Evolutionary conservation across 1,140 invertebrate genomes (phyloP), one percentile per base, ranked within the genome.

Genomic region (Drosophila paulistorum): DNA sequence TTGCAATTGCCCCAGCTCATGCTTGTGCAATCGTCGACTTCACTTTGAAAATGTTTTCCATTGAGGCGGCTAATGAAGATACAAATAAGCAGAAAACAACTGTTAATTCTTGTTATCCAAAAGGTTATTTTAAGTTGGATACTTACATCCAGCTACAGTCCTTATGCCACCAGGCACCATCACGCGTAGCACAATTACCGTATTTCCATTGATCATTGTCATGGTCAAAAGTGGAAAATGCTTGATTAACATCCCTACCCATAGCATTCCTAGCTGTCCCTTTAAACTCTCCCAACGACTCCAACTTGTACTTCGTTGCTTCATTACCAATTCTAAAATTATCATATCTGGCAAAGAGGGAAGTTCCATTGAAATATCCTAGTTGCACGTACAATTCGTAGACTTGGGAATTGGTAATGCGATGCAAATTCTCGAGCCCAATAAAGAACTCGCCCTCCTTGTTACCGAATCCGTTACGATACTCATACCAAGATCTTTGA

Each of bases 391-490:
- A 67, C 1, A 80, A 14, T 14, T 80, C 78, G 6, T 59, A 55
- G 1, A 54, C 51, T 20, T 64, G 59, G 9, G 4, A 64, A 1
- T 23, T 1, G 1, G 74, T 77, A 9, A 80, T 14, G 35, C 23
- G 91, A 77, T 94, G 91, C 1, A 94, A 80, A 64, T 94, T 94
- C 37, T 94, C 94, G 42, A 94, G 79, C 17, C 94, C 94, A 0
- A 95, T 84, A 93, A 94, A 95, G 78, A 94, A 95, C 79, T 95
- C 94, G 0, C 93, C 93, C 2, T 91, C 93, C 7, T 94, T 66
- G 68, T 94, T 93, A 1, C 94, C 94, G 74, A 95, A 95, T 10
- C 94, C 94, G 58, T 93, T 78, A 64, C 93, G 94, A 75, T 95
- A 95, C 37, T 95, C 94, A 0, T 77, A 68, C 95, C 94, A 95